Percentiles rank a stretch among this genome's conserved stretches.
Evolutionary conservation across 2,113 vertebrate species (phyloP).

Genomic region (Piaya cayana): DNA sequence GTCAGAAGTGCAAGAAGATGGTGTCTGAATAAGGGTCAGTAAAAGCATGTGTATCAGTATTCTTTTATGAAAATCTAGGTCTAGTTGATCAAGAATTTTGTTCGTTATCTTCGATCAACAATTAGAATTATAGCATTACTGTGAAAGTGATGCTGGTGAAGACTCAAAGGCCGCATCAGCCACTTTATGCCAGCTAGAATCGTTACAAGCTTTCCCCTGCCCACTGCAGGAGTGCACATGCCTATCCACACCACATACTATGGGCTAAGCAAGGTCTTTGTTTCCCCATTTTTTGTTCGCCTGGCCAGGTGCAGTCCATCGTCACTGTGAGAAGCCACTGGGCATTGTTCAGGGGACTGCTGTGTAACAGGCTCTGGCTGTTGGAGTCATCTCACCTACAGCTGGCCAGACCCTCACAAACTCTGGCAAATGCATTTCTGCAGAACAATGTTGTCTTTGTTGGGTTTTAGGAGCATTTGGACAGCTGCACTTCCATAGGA

Average conservation of each 20-base stretch:
- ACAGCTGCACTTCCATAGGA: slow-evolving; percentile 41
- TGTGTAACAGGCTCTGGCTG: neutral
- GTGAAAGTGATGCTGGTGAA: neutral
- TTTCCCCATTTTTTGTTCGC: neutral
- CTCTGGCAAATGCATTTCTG: accelerated
- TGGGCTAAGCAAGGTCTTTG: neutral
- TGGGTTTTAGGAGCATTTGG: neutral
- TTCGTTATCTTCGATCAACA: neutral
- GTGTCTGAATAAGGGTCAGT: neutral
- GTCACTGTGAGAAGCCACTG: neutral
- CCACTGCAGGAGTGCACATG: accelerated
- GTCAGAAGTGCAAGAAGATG: neutral
- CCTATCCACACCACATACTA: accelerated
- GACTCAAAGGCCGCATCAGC: neutral
- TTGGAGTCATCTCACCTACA: neutral
- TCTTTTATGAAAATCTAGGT: neutral
- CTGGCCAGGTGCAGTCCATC: neutral
- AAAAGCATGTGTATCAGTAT: neutral
- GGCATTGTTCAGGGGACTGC: neutral
- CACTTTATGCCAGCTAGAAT: neutral
- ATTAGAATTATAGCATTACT: neutral
- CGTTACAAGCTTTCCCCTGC: neutral
- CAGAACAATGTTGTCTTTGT: slow-evolving; percentile 56
- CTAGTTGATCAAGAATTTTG: neutral
- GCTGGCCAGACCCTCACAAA: neutral